phyloP scores from a whole-genome alignment of 2,888 invertebrate genomes.

The Cartodere bifasciata region DNA sequence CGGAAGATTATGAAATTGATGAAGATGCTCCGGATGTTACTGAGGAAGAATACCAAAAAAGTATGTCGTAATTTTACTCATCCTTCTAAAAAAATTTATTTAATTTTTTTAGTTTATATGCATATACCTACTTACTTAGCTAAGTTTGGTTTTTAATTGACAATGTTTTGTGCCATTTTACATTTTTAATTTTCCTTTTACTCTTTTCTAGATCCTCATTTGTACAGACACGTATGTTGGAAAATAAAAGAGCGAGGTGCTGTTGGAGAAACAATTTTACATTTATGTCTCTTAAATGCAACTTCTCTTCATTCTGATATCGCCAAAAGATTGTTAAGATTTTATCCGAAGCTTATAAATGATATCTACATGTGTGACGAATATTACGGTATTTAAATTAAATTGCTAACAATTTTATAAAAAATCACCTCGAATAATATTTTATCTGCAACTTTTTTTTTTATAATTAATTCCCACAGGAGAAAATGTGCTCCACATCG shows the following conservation, averaged over 20 bases:
- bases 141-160: too few species aligned
- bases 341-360: constrained; percentile 91
- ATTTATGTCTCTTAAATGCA: constrained; percentile 84
- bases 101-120: background rate
- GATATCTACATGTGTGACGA: constrained; percentile 95
- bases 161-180: too few species aligned
- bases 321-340: constrained; percentile 78
- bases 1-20: constrained; percentile 73
- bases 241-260: constrained; percentile 82
- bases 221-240: constrained; percentile 84
- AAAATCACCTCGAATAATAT: background rate
- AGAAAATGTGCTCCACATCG: constrained; percentile 91
- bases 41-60: constrained; percentile 36
- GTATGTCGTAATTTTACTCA: constrained; percentile 20
- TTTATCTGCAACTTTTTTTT: background rate
- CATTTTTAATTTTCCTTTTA: background rate
- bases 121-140: too few species aligned
- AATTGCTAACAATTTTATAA: background rate
- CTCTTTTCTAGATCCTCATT: constrained; percentile 43
- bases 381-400: constrained; percentile 74
- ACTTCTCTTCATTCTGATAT: constrained; percentile 86
- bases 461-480: constrained; percentile 38
- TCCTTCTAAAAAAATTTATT: constrained; percentile 1
- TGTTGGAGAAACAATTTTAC: constrained; percentile 90
- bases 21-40: constrained; percentile 56